Evolutionary conservation across 2,888 invertebrate species (phyloP).

Genomic region (Magallana nippona): DNA sequence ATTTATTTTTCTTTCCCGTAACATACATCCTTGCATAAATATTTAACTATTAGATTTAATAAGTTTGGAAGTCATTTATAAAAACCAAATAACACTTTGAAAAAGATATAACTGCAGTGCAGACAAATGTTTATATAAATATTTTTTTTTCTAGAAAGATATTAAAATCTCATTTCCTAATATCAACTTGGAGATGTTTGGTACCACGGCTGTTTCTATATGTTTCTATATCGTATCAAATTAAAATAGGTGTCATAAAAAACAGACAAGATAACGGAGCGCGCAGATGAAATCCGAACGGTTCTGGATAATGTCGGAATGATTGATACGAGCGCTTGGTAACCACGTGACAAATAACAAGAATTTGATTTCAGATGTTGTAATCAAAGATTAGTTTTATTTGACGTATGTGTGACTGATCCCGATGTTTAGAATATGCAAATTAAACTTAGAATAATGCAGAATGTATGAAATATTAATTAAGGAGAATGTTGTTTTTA

Average conservation of each 20-base stretch:
- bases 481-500: no score
- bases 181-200: no score
- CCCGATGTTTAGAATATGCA: not conserved
- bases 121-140: no score
- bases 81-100: no score
- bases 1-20: no score
- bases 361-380: constrained; percentile 2
- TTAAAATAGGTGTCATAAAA: constrained; percentile 36
- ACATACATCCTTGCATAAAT: no score
- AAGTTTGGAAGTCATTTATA: no score
- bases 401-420: constrained; percentile 12
- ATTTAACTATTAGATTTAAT: no score
- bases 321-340: constrained; percentile 10
- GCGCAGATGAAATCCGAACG: not conserved
- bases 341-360: constrained; percentile 25
- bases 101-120: no score
- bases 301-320: constrained; percentile 37
- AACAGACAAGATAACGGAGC: constrained; percentile 35
- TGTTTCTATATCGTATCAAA: constrained; percentile 16
- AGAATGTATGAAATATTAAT: no score
- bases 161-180: no score
- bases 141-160: no score
- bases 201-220: not conserved
- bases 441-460: not conserved
- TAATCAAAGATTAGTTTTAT: constrained; percentile 24